phyloP scores from a whole-genome alignment of 2,797 vertebrate genomes.

The Morelia viridis region DNA sequence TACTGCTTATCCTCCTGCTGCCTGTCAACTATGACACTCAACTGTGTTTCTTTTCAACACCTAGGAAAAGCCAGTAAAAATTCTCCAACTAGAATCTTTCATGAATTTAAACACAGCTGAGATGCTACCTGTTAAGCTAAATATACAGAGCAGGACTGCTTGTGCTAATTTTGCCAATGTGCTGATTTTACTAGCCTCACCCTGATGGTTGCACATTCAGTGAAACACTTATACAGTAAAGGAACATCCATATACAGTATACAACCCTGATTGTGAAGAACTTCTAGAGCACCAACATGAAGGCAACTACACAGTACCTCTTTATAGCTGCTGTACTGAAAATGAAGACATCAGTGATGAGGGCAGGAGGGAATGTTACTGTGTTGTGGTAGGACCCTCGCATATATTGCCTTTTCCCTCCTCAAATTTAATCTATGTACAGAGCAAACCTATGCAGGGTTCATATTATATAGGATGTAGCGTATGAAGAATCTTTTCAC shows the following conservation, averaged over 20 bases:
- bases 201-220: background rate
- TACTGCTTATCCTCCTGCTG: background rate
- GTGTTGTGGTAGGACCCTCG: background rate
- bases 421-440: background rate
- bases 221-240: background rate
- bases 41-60: background rate
- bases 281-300: background rate
- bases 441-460: background rate
- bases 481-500: background rate
- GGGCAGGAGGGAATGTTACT: background rate
- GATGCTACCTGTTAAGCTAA: background rate
- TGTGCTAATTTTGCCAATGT: background rate
- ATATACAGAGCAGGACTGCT: background rate
- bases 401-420: background rate
- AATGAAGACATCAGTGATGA: background rate
- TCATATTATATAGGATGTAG: background rate
- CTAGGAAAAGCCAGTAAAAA: background rate
- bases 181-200: background rate
- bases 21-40: background rate
- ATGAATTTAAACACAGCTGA: background rate
- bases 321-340: background rate
- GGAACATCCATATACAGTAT: background rate
- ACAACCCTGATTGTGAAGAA: background rate
- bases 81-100: background rate
- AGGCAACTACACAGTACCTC: background rate